These are phyloP conservation scores for Caranx ignobilis DNA, from an alignment of 2,113 vertebrate genomes.

Conservation along the genomic window DNA sequence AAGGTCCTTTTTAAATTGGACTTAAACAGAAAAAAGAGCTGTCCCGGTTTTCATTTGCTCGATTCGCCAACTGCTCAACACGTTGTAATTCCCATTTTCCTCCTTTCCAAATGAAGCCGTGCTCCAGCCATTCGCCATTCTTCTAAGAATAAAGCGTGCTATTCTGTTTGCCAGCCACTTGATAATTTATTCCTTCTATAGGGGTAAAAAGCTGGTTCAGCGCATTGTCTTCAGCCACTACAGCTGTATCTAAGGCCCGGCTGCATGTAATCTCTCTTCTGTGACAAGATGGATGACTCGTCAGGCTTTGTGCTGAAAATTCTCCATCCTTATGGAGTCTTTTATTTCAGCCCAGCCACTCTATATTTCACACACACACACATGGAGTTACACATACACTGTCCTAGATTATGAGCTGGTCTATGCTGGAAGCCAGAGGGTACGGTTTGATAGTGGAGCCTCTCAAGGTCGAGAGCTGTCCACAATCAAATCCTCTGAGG, in stretches of 20 bases:
- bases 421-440: slow-evolving; percentile 40
- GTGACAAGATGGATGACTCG: slow-evolving; percentile 79
- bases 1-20: slow-evolving; percentile 19
- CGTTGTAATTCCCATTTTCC: slow-evolving; percentile 1
- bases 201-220: slow-evolving; percentile 75
- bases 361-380: slow-evolving; percentile 26
- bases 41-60: slow-evolving; percentile 31
- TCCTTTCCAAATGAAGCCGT: slow-evolving; percentile 25
- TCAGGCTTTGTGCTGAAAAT: slow-evolving; percentile 75
- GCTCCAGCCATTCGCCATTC: slow-evolving; percentile 51
- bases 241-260: slow-evolving; percentile 78
- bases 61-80: slow-evolving; percentile 42
- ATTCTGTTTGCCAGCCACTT: slow-evolving; percentile 57
- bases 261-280: slow-evolving; percentile 79
- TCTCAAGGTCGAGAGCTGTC: slow-evolving; percentile 30
- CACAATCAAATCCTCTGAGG: slow-evolving; percentile 11
- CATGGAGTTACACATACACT: slow-evolving; percentile 9
- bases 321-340: slow-evolving; percentile 62
- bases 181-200: slow-evolving; percentile 77
- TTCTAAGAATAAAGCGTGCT: slow-evolving; percentile 65
- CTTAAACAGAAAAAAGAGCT: slow-evolving; percentile 22
- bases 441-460: slow-evolving; percentile 19
- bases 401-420: slow-evolving; percentile 56
- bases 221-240: slow-evolving; percentile 73
- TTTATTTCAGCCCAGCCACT: slow-evolving; percentile 63